Evolutionary conservation across 2,888 invertebrate species (phyloP).

Genomic region (Zeuzera pyrina): DNA sequence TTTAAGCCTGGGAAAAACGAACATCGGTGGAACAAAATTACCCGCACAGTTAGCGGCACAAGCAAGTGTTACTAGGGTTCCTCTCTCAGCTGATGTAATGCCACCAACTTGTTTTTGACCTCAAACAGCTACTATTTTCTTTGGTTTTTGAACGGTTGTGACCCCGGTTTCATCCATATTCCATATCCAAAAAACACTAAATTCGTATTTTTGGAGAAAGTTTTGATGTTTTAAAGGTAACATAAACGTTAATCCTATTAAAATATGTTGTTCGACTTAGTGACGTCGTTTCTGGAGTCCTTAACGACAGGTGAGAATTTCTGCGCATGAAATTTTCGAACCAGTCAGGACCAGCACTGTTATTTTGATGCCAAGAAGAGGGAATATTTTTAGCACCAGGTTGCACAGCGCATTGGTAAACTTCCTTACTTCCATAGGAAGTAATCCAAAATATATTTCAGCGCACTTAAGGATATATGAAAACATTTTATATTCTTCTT

Average conservation of each 20-base stretch:
- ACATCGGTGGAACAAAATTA: constrained; percentile 18
- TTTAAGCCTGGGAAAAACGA: constrained; percentile 23
- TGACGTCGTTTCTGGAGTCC: constrained; percentile 13
- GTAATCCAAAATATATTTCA: constrained; percentile 9
- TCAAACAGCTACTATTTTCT: constrained; percentile 18
- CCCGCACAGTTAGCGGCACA: constrained; percentile 15
- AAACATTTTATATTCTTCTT: constrained; percentile 13
- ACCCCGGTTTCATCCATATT: constrained; percentile 22
- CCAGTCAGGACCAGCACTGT: constrained; percentile 11
- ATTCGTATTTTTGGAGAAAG: constrained; percentile 10
- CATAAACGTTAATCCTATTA: constrained; percentile 11
- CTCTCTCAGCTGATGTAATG: constrained; percentile 17
- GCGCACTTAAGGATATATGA: constrained; percentile 11
- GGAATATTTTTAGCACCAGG: constrained; percentile 4
- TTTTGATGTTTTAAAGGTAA: constrained; percentile 14
- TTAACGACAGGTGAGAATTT: constrained; percentile 11
- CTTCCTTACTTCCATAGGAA: constrained; percentile 11
- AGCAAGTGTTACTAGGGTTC: constrained; percentile 16
- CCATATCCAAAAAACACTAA: too few relatives aligned
- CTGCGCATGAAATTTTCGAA: constrained; percentile 11
- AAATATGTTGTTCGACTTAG: constrained; percentile 11
- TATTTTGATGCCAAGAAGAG: constrained; percentile 11
- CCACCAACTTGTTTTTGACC: constrained; percentile 20
- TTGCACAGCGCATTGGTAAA: constrained; percentile 10
- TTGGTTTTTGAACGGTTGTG: constrained; percentile 20